Conservation (phyloP, 2,888 invertebrate species). For the Tiphia femorata region DNA sequence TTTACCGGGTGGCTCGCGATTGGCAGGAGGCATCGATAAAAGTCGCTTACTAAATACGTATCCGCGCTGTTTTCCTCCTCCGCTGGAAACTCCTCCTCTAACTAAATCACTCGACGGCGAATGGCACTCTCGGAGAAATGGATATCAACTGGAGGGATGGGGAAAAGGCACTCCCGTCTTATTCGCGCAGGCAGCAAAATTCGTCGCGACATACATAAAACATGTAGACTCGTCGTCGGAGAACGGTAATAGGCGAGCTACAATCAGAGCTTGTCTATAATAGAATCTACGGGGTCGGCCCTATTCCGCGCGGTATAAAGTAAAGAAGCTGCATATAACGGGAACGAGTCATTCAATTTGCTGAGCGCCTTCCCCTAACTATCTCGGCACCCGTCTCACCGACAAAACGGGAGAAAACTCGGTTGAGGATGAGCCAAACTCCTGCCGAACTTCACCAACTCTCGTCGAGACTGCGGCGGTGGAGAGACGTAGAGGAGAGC, state of each 20-base stretch:
- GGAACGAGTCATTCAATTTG: slow-evolving; percentile 65
- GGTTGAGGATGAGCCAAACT: slow-evolving; percentile 61
- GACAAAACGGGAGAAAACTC: slow-evolving; percentile 40
- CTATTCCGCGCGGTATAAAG: slow-evolving; percentile 57
- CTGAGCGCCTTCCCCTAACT: slow-evolving; percentile 43
- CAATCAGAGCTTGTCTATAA: slow-evolving; percentile 61
- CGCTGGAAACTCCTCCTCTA: too few species aligned
- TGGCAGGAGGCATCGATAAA: too few species aligned
- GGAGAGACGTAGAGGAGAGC: too few species aligned
- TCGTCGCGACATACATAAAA: slow-evolving; percentile 64
- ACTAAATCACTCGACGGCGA: too few species aligned
- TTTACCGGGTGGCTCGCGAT: too few species aligned
- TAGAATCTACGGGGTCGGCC: slow-evolving; percentile 63
- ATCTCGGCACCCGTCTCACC: slow-evolving; percentile 16
- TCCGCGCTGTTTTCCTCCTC: too few species aligned
- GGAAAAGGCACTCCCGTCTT: slow-evolving; percentile 27
- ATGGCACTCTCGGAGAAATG: too few species aligned
- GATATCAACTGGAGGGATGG: too few species aligned
- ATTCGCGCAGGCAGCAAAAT: slow-evolving; percentile 59
- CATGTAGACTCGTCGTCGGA: slow-evolving; percentile 56
- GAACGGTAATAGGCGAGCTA: too few species aligned
- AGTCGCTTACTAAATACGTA: too few species aligned
- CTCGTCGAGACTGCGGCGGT: too few species aligned
- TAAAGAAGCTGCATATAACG: slow-evolving; percentile 60
- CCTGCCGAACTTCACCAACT: slow-evolving; percentile 61